Base-by-base conservation (phyloP, 64 coral and sea anemone genomes). In the Exaiptasia diaphana region DNA sequence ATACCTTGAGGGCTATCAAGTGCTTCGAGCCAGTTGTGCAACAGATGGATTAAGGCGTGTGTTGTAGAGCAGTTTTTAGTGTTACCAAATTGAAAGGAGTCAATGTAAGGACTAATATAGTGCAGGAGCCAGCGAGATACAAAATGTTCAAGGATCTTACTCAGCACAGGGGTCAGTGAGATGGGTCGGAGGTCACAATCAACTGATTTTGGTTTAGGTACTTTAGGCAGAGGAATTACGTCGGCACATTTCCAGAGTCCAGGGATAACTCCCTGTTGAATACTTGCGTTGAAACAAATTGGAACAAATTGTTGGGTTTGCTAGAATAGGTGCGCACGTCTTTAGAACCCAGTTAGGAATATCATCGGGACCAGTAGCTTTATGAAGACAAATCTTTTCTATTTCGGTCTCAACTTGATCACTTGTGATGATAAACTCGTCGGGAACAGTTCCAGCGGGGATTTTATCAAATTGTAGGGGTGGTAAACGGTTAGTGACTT, bases 61-160 rank as follows among this genome's bases (percentile, higher is more conserved):
- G 12, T 9, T 21, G 55, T 59, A 2, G 55, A 59, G 2, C 14
- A 59, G 14, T 23, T 28, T 28, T n/a, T 46, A 46, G 15, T 46
- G 43, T 46, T 46, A 7, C 55, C 55, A 59, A 59, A 26, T 28
- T 59, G 55, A 23, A 21, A 2, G 7, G 13, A 2, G 9, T 49
- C 48, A 30, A 74, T n/a, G 4, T 50, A 15, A 23, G 71, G 38
- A 22, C 44, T 74, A 28, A 74, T 29, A 21, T 28, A 46, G 38
- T 43, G 20, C 22, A 1, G 29, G 27, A 74, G 6, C 71, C 71
- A 74, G 24, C 14, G 7, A 13, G 49, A 74, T 13, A 74, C 41
- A 50, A 74, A 74, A 43, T 31, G 20, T 74, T 74, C 71, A 22
- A 74, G 40, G 71, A 74, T 29, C 32, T 74, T 74, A 46, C 41